Base-by-base conservation (phyloP, 2,113 vertebrate species). In the Brevimyrus niger region DNA sequence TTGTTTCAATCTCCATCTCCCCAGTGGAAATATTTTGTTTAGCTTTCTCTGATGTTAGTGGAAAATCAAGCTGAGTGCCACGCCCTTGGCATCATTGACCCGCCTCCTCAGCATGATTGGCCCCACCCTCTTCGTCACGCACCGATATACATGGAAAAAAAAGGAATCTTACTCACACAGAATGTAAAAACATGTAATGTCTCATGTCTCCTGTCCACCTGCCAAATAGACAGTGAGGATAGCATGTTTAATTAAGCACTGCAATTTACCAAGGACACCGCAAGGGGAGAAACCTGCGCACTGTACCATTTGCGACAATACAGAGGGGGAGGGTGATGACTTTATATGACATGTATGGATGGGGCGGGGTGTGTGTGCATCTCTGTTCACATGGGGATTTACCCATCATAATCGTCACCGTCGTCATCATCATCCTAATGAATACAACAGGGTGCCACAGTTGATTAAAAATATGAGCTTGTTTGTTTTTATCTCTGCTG, bases 371-470 rank as follows among this genome's bases (percentile, higher is more conserved):
- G 21, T 48, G 42, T 46, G 44, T 47, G 82, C 42, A 9, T 85
- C 19, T 85, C 15, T n/a, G 44, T 27, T 6, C 23, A n/a, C 91
- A 92, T 85, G 10, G 21, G 38, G 83, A 47, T n/a, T 46, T n/a
- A 47, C 38, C 21, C 35, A 38, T 19, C 76, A 2, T 23, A 4
- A 42, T 10, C 3, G 15, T 1, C 23, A 11, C n/a, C 23, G 9
- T 13, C 23, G 10, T 84, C 82, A 23, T 84, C 21, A 46, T 85
- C 82, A 85, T 50, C 6, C 6, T 47, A 48, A 48, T 85, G 42
- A 46, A 31, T 6, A 50, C 9, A 46, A 44, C 38, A 27, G 44
- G 27, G 61, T 13, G 10, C 27, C 61, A 31, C 61, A 11, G 61
- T 31, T 27, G n/a, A 69, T 69, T 31, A 69, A 31, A 69, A 69